Evolutionary conservation across 2,888 invertebrate genomes (phyloP).

Genomic region (Philonicus albiceps): DNA sequence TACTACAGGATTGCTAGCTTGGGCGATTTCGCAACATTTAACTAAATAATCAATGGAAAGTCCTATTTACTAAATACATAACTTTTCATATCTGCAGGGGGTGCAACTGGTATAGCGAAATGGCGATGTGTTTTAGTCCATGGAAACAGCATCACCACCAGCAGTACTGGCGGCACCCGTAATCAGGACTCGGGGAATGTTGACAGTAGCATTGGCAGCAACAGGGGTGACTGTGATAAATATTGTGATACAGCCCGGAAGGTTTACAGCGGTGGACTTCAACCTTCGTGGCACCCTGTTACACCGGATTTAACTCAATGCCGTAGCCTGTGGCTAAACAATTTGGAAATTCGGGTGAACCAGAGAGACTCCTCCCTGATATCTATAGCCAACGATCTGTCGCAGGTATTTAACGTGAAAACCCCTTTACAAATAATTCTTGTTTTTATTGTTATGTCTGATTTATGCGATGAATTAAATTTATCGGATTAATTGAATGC

Average conservation of each 20-base stretch:
- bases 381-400: conserved; percentile 82
- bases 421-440: neutral
- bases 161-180: neutral
- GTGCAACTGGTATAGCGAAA: conserved; percentile 84
- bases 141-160: neutral
- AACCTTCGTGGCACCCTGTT: conserved; percentile 73
- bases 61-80: neutral
- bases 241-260: conserved; percentile 21
- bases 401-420: conserved; percentile 65
- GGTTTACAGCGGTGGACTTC: conserved; percentile 57
- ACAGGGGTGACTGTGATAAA: conserved; percentile 38
- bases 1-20: neutral
- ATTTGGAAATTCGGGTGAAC: conserved; percentile 79
- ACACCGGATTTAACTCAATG: conserved; percentile 89
- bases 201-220: neutral
- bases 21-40: neutral
- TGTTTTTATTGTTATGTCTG: neutral
- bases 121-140: conserved; percentile 73
- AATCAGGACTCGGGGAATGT: conserved; percentile 21
- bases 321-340: conserved; percentile 86
- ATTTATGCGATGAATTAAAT: neutral
- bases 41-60: neutral
- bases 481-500: neutral
- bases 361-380: conserved; percentile 78
- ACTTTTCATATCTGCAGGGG: conserved; percentile 62